phyloP scores from a whole-genome alignment of 2,888 invertebrate species.

The Argyresthia goedartella region DNA sequence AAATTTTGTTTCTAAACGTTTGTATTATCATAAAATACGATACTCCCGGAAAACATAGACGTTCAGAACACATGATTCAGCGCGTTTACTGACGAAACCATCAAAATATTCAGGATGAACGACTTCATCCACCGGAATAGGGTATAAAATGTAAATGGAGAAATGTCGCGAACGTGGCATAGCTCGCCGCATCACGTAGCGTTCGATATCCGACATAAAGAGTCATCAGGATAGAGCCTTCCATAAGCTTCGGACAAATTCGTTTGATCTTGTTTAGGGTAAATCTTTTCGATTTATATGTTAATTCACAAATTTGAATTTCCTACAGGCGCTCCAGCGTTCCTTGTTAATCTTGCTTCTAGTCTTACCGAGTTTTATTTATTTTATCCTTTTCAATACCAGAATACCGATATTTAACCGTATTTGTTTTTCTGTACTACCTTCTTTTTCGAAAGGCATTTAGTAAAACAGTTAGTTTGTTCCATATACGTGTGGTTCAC shows the following conservation, averaged over 20 bases:
- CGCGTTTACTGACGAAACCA: constrained; percentile 6
- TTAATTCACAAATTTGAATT: constrained; percentile 65
- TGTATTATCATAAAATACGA: too few relatives aligned
- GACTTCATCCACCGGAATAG: constrained; percentile 11
- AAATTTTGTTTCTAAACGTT: too few relatives aligned
- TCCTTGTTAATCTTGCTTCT: constrained; percentile 46
- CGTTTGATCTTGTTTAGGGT: constrained; percentile 65
- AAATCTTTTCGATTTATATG: constrained; percentile 69
- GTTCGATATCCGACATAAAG: constrained; percentile 39
- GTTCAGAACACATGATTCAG: constrained; percentile 11
- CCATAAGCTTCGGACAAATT: constrained; percentile 54
- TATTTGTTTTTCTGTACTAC: not conserved
- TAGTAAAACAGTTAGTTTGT: not conserved
- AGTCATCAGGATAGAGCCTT: constrained; percentile 44
- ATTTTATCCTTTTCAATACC: constrained; percentile 28
- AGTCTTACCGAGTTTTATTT: constrained; percentile 26
- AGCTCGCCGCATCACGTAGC: constrained; percentile 13
- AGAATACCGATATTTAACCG: constrained; percentile 13
- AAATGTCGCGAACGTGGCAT: constrained; percentile 19
- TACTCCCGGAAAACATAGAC: constrained; percentile 8
- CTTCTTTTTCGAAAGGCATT: not conserved
- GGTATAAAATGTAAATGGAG: too few relatives aligned
- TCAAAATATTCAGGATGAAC: constrained; percentile 22
- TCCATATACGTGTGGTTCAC: not conserved
- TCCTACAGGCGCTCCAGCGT: constrained; percentile 41